Conservation (phyloP, 2,797 vertebrate species). For the Mus spretus region DNA sequence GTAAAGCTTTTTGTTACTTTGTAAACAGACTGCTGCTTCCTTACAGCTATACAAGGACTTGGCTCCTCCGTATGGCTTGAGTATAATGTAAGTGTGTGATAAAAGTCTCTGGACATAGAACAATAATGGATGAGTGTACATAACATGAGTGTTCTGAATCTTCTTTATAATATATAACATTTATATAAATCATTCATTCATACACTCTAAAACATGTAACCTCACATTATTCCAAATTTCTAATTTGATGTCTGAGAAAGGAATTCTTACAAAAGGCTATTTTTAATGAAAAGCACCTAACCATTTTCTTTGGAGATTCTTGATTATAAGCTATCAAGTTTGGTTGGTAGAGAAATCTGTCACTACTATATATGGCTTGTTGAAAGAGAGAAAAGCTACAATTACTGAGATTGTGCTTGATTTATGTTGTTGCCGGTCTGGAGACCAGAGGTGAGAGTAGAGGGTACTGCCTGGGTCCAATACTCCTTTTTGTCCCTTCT, state of each 20-base stretch:
- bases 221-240: conserved; percentile 1
- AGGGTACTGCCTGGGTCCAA: not conserved
- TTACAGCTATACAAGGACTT: not conserved
- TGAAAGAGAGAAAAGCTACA: not conserved
- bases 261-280: not conserved
- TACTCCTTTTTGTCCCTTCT: not conserved
- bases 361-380: not conserved
- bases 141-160: not conserved
- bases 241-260: conserved; percentile 40
- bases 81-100: not conserved
- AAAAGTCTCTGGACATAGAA: not conserved
- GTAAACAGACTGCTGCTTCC: not conserved
- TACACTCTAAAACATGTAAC: not conserved
- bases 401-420: not conserved
- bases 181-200: not conserved
- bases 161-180: not conserved
- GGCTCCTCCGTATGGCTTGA: not conserved
- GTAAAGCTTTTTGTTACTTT: conserved; percentile 19
- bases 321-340: not conserved
- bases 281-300: conserved; percentile 45
- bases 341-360: not conserved
- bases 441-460: not conserved
- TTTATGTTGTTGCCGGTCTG: not conserved
- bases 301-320: not conserved
- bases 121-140: not conserved